These are phyloP conservation scores for Conops quadrifasciatus DNA, from an alignment of 2,888 invertebrate genomes.

Conservation along the genomic window DNA sequence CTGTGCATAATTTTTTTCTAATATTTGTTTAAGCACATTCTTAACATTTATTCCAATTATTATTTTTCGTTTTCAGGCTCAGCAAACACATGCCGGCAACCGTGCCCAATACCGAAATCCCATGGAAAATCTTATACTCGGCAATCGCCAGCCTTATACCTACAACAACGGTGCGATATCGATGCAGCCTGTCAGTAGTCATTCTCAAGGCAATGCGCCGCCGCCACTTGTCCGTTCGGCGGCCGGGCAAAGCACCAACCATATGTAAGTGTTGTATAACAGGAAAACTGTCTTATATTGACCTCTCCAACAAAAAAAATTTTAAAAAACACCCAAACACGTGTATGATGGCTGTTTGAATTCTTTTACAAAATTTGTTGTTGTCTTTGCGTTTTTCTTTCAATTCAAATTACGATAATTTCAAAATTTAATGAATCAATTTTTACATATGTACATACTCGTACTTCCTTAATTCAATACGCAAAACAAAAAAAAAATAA, in stretches of 20 bases:
- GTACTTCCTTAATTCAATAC: background rate
- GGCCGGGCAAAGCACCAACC: slow-evolving; percentile 65
- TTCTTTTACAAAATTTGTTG: slow-evolving; percentile 44
- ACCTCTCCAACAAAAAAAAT: too few species aligned
- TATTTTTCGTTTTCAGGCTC: slow-evolving; percentile 47
- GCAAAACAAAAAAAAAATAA: slow-evolving; percentile 23
- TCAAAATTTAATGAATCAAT: slow-evolving; percentile 36
- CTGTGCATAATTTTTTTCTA: background rate
- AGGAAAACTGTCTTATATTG: slow-evolving; percentile 16
- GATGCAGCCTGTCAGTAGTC: slow-evolving; percentile 62
- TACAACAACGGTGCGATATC: slow-evolving; percentile 62
- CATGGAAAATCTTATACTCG: slow-evolving; percentile 59
- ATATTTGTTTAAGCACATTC: too few species aligned
- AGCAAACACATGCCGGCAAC: slow-evolving; percentile 51
- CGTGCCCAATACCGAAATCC: slow-evolving; percentile 56
- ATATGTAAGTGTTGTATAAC: slow-evolving; percentile 59
- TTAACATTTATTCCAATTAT: too few species aligned
- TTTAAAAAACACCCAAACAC: slow-evolving; percentile 27
- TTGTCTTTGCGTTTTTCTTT: slow-evolving; percentile 42
- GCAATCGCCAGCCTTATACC: slow-evolving; percentile 57
- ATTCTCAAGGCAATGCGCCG: slow-evolving; percentile 67
- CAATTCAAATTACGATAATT: slow-evolving; percentile 20
- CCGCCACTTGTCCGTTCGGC: slow-evolving; percentile 70
- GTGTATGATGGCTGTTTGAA: slow-evolving; percentile 38
- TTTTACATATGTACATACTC: slow-evolving; percentile 26